These are phyloP conservation scores for Xiphydria camelus DNA, from an alignment of 2,888 invertebrate species.

Conservation along the genomic window DNA sequence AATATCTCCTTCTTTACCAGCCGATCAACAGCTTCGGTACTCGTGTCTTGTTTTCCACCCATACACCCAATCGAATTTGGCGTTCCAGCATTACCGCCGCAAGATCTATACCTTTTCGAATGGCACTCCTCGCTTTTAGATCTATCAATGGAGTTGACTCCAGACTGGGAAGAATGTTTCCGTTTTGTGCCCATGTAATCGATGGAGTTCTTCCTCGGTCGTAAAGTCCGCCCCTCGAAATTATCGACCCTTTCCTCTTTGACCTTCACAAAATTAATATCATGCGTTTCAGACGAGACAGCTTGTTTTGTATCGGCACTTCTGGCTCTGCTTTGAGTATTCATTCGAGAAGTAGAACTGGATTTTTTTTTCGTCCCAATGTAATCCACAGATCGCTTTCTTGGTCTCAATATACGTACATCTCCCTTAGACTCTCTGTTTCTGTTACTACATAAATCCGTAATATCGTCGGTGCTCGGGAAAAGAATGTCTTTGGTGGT, in stretches of 20 bases:
- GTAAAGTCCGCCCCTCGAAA: constrained; percentile 26
- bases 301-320: background rate
- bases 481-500: background rate
- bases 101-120: background rate
- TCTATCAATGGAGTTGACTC: background rate
- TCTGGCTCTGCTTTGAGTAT: constrained; percentile 1
- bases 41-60: no score
- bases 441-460: background rate
- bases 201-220: constrained; percentile 34
- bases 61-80: no score
- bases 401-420: constrained; percentile 42
- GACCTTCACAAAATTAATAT: constrained; percentile 14
- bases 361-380: constrained; percentile 23
- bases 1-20: no score
- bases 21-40: no score
- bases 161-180: constrained; percentile 5
- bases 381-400: constrained; percentile 35
- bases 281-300: background rate
- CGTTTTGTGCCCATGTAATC: constrained; percentile 27
- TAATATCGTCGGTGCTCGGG: background rate
- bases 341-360: background rate
- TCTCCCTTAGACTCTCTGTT: no score
- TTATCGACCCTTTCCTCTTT: constrained; percentile 32
- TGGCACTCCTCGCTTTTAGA: background rate
- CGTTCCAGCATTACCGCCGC: no score